These are phyloP conservation scores for Archivesica marissinica DNA, from an alignment of 1,140 invertebrate genomes.

Conservation along the genomic window DNA sequence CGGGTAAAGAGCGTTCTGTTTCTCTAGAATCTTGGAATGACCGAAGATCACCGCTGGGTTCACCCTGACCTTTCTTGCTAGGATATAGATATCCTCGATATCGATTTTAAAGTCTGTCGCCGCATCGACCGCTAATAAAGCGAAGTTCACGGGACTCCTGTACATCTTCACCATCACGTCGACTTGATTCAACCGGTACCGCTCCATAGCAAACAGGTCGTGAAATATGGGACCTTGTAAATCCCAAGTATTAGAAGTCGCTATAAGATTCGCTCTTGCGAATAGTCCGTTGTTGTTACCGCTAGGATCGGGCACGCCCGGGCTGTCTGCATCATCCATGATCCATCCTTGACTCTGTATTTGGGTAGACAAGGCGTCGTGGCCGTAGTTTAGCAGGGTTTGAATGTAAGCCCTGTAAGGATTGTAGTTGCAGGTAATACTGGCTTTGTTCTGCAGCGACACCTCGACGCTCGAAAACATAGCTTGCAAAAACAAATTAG, in stretches of 20 bases:
- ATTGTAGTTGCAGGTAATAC: conserved; percentile 39
- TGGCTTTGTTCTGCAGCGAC: conserved; percentile 4
- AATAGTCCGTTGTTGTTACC: not conserved
- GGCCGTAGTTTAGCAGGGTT: conserved; percentile 38
- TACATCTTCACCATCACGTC: conserved; percentile 36
- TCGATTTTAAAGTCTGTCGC: conserved; percentile 3
- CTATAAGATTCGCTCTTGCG: not conserved
- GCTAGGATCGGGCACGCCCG: not conserved
- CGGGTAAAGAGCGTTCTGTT: conserved; percentile 40
- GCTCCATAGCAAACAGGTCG: conserved; percentile 19
- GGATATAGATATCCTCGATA: conserved; percentile 41
- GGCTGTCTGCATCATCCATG: conserved; percentile 27
- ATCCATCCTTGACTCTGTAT: not conserved
- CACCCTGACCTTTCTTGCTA: conserved; percentile 7
- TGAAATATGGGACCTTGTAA: conserved; percentile 48
- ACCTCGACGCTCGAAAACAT: not conserved
- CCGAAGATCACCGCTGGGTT: conserved; percentile 5
- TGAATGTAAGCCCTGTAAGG: conserved; percentile 32
- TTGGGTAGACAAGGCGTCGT: not conserved
- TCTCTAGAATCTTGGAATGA: conserved; percentile 42
- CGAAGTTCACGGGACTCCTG: not conserved
- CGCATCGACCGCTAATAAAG: not conserved
- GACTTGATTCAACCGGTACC: conserved; percentile 51
- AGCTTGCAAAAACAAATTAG: conserved; percentile 6
- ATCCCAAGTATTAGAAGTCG: not conserved